These are phyloP conservation scores for Melanophora roralis DNA, from an alignment of 2,888 invertebrate genomes.

Conservation along the genomic window DNA sequence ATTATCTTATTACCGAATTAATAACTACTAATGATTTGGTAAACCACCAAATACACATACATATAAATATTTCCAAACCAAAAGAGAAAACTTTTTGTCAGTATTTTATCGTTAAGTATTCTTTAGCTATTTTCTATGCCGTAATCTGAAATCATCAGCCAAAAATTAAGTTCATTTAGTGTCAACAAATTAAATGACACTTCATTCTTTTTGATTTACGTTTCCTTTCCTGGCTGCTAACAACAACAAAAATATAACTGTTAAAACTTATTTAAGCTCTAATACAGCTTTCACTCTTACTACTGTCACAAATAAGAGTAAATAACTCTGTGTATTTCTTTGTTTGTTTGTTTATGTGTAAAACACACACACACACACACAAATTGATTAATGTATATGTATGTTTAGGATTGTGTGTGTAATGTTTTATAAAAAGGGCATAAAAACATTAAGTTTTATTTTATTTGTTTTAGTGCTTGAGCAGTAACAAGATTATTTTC, in stretches of 20 bases:
- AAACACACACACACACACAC: not conserved
- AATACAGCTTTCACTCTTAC: slow-evolving; percentile 63
- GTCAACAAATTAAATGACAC: slow-evolving; percentile 76
- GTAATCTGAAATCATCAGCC: slow-evolving; percentile 62
- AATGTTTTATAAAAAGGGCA: slow-evolving; percentile 38
- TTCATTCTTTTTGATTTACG: slow-evolving; percentile 76
- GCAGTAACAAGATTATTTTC: slow-evolving; percentile 3
- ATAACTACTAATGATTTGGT: slow-evolving; percentile 27
- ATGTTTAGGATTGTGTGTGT: slow-evolving; percentile 13
- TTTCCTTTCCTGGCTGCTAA: slow-evolving; percentile 50
- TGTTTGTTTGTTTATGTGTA: not conserved
- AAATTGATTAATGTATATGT: slow-evolving; percentile 26
- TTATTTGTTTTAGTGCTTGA: not conserved
- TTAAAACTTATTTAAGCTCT: not conserved
- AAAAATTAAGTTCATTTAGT: slow-evolving; percentile 64
- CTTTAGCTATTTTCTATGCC: slow-evolving; percentile 16
- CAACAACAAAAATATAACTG: slow-evolving; percentile 41
- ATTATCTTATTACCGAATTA: not conserved
- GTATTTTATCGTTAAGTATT: slow-evolving; percentile 48
- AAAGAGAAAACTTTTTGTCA: not conserved
- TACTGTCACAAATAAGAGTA: slow-evolving; percentile 63
- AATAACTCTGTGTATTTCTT: slow-evolving; percentile 41
- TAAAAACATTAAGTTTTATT: slow-evolving; percentile 48
- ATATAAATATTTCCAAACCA: slow-evolving; percentile 22
- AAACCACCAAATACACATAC: not conserved